phyloP scores from a whole-genome alignment of 2,113 vertebrate genomes.

The Serilophus lunatus region DNA sequence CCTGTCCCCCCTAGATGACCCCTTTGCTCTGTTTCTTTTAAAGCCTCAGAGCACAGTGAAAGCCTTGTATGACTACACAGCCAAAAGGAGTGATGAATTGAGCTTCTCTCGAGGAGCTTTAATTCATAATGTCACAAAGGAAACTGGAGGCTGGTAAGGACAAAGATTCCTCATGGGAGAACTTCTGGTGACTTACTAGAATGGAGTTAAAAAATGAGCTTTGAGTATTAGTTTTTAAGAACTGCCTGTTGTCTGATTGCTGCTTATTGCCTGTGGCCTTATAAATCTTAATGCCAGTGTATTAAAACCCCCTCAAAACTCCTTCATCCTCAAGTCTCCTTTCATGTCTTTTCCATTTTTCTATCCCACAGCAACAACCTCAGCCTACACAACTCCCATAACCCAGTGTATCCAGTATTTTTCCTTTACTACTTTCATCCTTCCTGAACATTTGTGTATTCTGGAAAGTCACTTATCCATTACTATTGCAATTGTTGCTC shows the following conservation, averaged over 20 bases:
- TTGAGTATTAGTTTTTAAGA: neutral
- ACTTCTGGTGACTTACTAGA: neutral
- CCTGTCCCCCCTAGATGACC: neutral
- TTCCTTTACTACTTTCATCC: neutral
- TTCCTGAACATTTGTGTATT: neutral
- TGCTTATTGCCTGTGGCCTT: neutral
- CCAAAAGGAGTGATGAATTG: slow-evolving; percentile 83
- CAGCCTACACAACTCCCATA: neutral
- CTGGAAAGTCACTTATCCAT: neutral
- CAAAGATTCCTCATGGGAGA: neutral
- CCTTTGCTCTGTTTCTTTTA: slow-evolving; percentile 40
- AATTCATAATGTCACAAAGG: slow-evolving; percentile 91
- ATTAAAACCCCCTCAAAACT: neutral
- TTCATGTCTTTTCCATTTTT: neutral
- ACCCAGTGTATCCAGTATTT: neutral
- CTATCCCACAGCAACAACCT: neutral
- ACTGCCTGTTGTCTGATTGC: neutral
- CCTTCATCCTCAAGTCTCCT: neutral
- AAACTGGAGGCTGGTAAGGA: slow-evolving; percentile 87
- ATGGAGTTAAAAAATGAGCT: neutral
- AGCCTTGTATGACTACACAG: slow-evolving; percentile 88
- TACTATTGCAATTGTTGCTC: neutral
- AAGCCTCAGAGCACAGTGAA: slow-evolving; percentile 88
- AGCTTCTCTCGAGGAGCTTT: slow-evolving; percentile 87
- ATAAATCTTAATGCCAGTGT: neutral